A percentile compares a stretch with the other conserved stretches of the same genome.
Conservation (phyloP, 2,113 vertebrate genomes). For the Alexandromys fortis region DNA sequence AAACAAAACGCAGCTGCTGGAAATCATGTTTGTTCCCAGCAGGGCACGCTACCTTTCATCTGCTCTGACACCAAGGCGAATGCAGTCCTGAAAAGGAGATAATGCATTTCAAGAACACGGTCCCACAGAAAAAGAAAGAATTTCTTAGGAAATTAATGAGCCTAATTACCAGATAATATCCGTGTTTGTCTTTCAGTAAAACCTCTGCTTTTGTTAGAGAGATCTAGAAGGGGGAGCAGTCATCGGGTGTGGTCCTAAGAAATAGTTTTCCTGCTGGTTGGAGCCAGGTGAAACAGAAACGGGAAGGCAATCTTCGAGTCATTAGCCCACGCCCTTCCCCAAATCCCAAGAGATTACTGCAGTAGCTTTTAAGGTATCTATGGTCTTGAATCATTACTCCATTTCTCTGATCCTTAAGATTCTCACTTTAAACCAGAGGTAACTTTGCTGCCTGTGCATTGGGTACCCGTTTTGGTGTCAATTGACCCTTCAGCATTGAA, state of each 20-base stretch:
- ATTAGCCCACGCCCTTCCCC: rapidly evolving
- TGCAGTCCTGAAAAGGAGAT: slow-evolving; percentile 83
- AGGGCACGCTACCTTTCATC: slow-evolving; percentile 86
- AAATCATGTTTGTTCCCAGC: slow-evolving; percentile 87
- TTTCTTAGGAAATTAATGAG: slow-evolving; percentile 79
- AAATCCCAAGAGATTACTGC: background rate
- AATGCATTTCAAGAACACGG: slow-evolving; percentile 78
- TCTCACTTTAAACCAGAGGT: background rate
- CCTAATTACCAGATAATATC: slow-evolving; percentile 77
- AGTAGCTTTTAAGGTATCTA: too few species aligned
- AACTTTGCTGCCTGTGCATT: background rate
- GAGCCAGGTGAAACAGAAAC: background rate
- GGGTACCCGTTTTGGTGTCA: background rate
- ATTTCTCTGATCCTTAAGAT: background rate
- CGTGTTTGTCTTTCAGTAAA: slow-evolving; percentile 58
- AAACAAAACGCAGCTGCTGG: slow-evolving; percentile 87
- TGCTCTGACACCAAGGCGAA: slow-evolving; percentile 84
- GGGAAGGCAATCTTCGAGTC: background rate
- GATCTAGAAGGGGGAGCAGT: background rate
- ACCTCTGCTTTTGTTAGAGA: slow-evolving; percentile 22
- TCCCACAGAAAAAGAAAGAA: slow-evolving; percentile 81
- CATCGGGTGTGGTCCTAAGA: background rate
- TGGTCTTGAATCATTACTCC: background rate
- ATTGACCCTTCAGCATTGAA: background rate
- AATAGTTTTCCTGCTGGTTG: background rate